phyloP scores from a whole-genome alignment of 2,113 vertebrate genomes.

The Chamaea fasciata region DNA sequence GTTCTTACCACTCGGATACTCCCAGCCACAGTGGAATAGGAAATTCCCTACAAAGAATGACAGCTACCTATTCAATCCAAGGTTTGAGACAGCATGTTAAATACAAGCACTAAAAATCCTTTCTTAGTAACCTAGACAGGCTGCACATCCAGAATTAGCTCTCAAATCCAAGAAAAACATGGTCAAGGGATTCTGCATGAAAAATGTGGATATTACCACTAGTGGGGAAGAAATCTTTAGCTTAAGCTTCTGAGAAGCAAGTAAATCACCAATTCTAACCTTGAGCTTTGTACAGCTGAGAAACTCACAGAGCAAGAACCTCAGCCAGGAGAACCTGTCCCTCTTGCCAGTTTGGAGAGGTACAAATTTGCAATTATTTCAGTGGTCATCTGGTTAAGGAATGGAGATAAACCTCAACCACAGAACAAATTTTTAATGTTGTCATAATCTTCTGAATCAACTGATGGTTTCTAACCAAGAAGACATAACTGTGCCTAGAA shows the following conservation, averaged over 20 bases:
- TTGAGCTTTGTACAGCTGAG: background rate
- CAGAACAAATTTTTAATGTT: background rate
- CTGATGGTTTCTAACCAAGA: background rate
- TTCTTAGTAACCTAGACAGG: background rate
- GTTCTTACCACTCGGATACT: conserved; percentile 39
- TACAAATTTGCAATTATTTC: background rate
- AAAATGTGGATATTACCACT: accelerated
- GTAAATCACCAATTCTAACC: background rate
- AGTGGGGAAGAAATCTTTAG: background rate
- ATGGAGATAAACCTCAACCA: background rate
- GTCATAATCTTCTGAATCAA: background rate
- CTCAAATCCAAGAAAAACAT: background rate
- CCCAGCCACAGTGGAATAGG: conserved; percentile 40
- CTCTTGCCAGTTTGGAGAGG: background rate
- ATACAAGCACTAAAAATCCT: background rate
- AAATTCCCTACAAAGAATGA: conserved; percentile 47
- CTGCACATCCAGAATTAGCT: background rate
- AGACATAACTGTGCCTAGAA: background rate
- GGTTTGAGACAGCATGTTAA: background rate
- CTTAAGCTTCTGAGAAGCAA: background rate
- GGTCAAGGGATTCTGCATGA: background rate
- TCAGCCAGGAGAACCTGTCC: background rate
- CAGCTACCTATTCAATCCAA: background rate
- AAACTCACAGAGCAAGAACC: background rate
- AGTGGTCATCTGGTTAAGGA: background rate